Conservation (phyloP, 1,140 invertebrate genomes). For the Zaprionus vittiger region DNA sequence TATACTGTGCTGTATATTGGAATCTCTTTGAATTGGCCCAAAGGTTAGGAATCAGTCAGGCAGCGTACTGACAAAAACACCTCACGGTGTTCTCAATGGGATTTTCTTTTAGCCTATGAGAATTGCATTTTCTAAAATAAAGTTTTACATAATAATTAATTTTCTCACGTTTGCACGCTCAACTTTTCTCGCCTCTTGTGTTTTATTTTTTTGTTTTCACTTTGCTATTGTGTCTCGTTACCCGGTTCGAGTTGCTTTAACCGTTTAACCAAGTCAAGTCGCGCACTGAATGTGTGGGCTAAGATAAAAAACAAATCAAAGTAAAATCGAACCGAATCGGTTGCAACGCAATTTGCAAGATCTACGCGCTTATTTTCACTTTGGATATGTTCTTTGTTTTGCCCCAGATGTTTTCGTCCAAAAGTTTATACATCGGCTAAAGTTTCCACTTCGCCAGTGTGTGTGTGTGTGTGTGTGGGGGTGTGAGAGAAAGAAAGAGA, state of each 20-base stretch:
- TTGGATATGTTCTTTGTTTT: conserved; percentile 47
- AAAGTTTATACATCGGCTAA: conserved; percentile 70
- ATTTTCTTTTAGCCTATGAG: conserved; percentile 2
- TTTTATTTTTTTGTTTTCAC: neutral
- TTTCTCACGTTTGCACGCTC: conserved; percentile 22
- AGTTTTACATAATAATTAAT: conserved; percentile 34
- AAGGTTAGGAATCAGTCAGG: neutral
- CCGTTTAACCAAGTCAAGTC: neutral
- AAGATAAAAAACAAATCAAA: conserved; percentile 5
- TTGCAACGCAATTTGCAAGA: conserved; percentile 47
- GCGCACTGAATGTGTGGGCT: neutral
- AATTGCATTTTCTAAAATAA: neutral
- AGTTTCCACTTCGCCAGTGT: conserved; percentile 13
- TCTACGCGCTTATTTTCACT: conserved; percentile 48
- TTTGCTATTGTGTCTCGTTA: neutral
- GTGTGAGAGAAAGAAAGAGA: conserved; percentile 1
- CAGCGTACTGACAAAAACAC: neutral
- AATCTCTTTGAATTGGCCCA: neutral
- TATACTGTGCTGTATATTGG: neutral
- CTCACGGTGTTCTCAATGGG: neutral
- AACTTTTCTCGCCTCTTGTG: neutral
- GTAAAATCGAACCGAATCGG: neutral
- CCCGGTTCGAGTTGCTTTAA: neutral
- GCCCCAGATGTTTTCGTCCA: conserved; percentile 54
- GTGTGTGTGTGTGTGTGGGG: neutral